Conservation (phyloP, 2,888 invertebrate species). For the Cecidostiba fungosa region DNA sequence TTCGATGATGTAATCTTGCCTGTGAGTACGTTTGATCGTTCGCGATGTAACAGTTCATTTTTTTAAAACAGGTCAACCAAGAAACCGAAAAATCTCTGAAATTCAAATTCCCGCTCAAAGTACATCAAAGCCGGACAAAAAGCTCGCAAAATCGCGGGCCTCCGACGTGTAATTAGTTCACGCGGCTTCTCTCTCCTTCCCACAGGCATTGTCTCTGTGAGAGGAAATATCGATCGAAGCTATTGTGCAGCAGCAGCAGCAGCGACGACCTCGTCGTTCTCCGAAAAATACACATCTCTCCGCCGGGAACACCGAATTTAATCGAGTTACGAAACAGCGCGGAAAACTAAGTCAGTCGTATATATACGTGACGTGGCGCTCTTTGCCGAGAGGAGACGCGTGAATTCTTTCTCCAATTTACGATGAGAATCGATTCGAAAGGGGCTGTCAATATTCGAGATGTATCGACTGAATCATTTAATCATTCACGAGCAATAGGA, state of each 20-base stretch:
- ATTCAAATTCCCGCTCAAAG: neutral
- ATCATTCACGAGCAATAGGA: neutral
- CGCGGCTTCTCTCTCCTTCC: neutral
- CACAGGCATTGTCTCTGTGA: neutral
- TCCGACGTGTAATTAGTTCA: conserved; percentile 36
- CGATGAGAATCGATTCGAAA: neutral
- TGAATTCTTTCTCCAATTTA: neutral
- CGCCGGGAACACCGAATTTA: neutral
- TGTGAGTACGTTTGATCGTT: neutral
- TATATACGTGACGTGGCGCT: neutral
- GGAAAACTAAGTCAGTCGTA: neutral
- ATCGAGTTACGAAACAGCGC: conserved; percentile 35
- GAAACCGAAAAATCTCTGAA: neutral
- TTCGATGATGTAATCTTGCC: neutral
- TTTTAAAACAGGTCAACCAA: too few species aligned
- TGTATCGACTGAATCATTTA: too few species aligned
- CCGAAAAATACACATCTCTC: neutral
- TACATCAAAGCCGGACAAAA: neutral
- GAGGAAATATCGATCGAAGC: conserved; percentile 15
- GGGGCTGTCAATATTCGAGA: too few species aligned
- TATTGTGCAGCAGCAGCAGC: neutral
- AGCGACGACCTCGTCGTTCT: neutral
- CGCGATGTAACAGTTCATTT: too few species aligned
- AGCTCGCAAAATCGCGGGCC: neutral
- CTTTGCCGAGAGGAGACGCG: neutral